phyloP scores from a whole-genome alignment of 2,888 invertebrate genomes.

The Brenthis hecate region DNA sequence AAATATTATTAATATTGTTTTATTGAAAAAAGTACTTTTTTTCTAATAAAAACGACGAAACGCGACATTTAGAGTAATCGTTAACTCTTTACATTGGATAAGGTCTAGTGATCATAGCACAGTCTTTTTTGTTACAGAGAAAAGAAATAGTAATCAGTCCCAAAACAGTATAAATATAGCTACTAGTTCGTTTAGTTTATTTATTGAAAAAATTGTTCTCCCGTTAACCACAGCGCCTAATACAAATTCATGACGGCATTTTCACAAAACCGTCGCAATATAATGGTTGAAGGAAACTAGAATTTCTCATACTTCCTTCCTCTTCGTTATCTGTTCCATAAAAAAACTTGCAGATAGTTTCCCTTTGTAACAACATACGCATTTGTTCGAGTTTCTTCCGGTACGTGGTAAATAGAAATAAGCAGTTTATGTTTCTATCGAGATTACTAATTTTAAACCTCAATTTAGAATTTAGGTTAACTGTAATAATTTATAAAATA shows the following conservation, averaged over 20 bases:
- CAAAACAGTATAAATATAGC: slow-evolving; percentile 1
- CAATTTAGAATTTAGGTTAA: neutral
- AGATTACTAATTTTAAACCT: neutral
- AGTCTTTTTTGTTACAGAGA: too few relatives aligned
- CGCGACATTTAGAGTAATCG: too few relatives aligned
- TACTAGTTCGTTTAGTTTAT: slow-evolving; percentile 21
- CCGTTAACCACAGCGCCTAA: slow-evolving; percentile 23
- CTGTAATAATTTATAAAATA: too few relatives aligned
- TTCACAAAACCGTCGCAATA: slow-evolving; percentile 27
- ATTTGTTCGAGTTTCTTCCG: slow-evolving; percentile 14
- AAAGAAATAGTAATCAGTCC: slow-evolving; percentile 3
- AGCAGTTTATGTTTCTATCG: neutral
- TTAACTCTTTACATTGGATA: too few relatives aligned
- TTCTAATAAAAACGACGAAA: too few relatives aligned
- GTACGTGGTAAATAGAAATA: slow-evolving; percentile 7
- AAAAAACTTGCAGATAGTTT: slow-evolving; percentile 25
- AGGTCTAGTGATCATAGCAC: too few relatives aligned
- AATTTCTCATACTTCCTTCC: slow-evolving; percentile 28
- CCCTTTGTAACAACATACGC: slow-evolving; percentile 20
- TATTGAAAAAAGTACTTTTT: too few relatives aligned
- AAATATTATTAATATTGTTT: too few relatives aligned
- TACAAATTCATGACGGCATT: slow-evolving; percentile 27
- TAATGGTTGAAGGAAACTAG: slow-evolving; percentile 25
- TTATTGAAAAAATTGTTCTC: slow-evolving; percentile 23
- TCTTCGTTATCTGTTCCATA: slow-evolving; percentile 25